Conservation (phyloP, 1,140 invertebrate species). For the Oreohelix idahoensis region DNA sequence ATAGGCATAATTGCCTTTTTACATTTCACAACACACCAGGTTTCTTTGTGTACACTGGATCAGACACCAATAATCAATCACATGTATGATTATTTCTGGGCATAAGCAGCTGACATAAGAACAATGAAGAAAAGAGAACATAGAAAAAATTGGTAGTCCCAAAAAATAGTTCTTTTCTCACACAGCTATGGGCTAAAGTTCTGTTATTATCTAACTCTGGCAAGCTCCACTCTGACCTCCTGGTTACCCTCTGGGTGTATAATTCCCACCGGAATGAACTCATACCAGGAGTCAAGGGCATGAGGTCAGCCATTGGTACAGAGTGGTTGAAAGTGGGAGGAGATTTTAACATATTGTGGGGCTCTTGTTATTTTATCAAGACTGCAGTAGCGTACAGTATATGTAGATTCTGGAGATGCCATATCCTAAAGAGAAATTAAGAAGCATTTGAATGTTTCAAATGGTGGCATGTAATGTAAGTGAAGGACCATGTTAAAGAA, state of each 20-base stretch:
- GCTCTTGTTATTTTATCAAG: not conserved
- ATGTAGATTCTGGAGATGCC: not conserved
- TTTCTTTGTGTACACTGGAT: too few relatives aligned
- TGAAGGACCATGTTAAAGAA: too few relatives aligned
- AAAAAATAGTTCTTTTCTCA: too few relatives aligned
- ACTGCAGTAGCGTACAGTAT: constrained; percentile 34
- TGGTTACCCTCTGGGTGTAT: constrained; percentile 85
- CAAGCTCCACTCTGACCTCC: constrained; percentile 93
- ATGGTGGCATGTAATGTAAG: too few relatives aligned
- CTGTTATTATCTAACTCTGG: constrained; percentile 90
- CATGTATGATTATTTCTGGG: too few relatives aligned
- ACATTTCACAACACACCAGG: too few relatives aligned
- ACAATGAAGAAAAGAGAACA: too few relatives aligned
- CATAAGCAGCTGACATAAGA: too few relatives aligned
- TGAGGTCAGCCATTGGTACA: constrained; percentile 35
- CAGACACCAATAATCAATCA: too few relatives aligned
- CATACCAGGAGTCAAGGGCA: constrained; percentile 78
- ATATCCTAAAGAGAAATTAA: not conserved
- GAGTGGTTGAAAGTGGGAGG: constrained; percentile 24
- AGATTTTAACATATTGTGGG: not conserved
- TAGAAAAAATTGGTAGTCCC: too few relatives aligned
- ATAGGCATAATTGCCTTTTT: too few relatives aligned
- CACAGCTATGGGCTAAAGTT: constrained; percentile 75
- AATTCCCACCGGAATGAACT: constrained; percentile 95
- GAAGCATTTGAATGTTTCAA: too few relatives aligned